Evolutionary conservation across 2,888 invertebrate species (phyloP).

Genomic region (Cecidostiba fungosa): DNA sequence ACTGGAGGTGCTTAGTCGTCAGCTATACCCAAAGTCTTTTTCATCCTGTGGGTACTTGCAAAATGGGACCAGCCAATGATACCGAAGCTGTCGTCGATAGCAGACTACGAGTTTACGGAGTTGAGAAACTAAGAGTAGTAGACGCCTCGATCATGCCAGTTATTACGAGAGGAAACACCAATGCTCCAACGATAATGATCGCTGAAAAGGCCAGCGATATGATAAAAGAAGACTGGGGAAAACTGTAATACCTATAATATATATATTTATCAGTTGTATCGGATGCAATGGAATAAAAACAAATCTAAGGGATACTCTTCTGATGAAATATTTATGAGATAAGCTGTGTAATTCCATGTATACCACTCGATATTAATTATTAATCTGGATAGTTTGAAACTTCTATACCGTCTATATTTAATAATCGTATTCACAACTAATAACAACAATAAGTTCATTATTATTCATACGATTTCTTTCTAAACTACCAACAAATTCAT

Average conservation of each 20-base stretch:
- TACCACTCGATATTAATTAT: not conserved
- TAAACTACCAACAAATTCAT: no score
- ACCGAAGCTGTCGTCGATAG: slow-evolving; percentile 84
- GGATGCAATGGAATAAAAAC: not conserved
- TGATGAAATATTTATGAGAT: not conserved
- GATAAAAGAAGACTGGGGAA: slow-evolving; percentile 79
- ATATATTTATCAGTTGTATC: not conserved
- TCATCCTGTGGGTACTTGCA: slow-evolving; percentile 85
- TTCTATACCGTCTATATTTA: not conserved
- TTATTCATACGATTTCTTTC: no score
- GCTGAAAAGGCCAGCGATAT: slow-evolving; percentile 83
- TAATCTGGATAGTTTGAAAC: not conserved
- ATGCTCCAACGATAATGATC: slow-evolving; percentile 82
- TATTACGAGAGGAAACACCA: slow-evolving; percentile 82
- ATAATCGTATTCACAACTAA: not conserved
- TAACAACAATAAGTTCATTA: no score
- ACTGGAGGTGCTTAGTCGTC: slow-evolving; percentile 85
- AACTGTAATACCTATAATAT: not conserved
- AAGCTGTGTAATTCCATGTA: not conserved
- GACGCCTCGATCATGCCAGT: slow-evolving; percentile 83
- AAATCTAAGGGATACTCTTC: not conserved
- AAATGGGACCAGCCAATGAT: slow-evolving; percentile 85
- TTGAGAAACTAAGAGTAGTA: slow-evolving; percentile 75
- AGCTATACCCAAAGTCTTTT: slow-evolving; percentile 83
- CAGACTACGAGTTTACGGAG: slow-evolving; percentile 80